A percentile compares a stretch with the other conserved stretches of the same genome.
Evolutionary conservation across 2,888 invertebrate species (phyloP).

Genomic region (Pollenia labialis): DNA sequence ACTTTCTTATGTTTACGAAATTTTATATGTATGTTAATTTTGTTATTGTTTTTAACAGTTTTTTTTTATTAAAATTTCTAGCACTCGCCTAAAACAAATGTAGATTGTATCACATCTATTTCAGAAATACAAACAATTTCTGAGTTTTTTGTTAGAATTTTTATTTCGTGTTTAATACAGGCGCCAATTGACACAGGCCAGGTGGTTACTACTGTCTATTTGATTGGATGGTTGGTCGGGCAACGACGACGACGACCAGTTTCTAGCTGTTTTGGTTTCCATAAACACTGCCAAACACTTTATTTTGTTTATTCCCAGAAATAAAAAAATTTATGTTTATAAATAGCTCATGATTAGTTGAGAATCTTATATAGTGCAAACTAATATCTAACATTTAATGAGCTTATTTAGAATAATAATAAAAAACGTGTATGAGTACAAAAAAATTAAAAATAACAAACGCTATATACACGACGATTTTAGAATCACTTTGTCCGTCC

Average conservation of each 20-base stretch:
- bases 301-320: conserved; percentile 60
- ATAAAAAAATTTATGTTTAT: conserved; percentile 49
- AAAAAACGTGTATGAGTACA: not conserved
- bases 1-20: conserved; percentile 62
- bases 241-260: conserved; percentile 21
- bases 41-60: conserved; percentile 48
- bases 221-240: conserved; percentile 40
- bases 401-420: conserved; percentile 25
- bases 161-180: conserved; percentile 69
- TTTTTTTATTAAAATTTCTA: conserved; percentile 51
- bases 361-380: conserved; percentile 57
- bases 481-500: too few relatives aligned
- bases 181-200: conserved; percentile 77
- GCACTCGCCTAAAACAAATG: not conserved
- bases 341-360: conserved; percentile 67
- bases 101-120: conserved; percentile 28
- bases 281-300: conserved; percentile 71
- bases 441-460: not conserved
- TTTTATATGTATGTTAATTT: conserved; percentile 69
- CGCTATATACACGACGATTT: too few relatives aligned
- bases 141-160: conserved; percentile 45
- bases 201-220: conserved; percentile 73
- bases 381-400: conserved; percentile 56
- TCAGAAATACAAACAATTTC: conserved; percentile 51
- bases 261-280: conserved; percentile 57